Percentiles rank a stretch among this genome's conserved stretches.
Evolutionary conservation across 92 coral and sea anemone species (phyloP).

Genomic region (Phenganax subtilis): DNA sequence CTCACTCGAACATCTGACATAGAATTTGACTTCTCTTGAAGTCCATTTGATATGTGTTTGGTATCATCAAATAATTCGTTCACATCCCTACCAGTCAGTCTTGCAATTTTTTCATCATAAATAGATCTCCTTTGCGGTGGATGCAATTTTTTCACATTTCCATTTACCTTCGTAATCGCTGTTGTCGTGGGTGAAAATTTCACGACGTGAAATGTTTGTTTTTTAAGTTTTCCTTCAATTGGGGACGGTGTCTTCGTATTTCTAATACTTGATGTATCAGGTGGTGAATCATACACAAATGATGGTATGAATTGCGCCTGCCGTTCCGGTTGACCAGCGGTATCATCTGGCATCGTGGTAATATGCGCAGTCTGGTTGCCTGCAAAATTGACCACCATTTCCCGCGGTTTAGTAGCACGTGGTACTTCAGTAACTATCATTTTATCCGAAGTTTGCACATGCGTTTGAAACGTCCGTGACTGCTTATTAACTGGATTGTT

Average conservation of each 20-base stretch:
- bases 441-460: not conserved
- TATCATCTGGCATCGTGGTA: constrained; percentile 24
- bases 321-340: not conserved
- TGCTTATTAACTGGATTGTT: constrained; percentile 4
- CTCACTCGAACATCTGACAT: constrained; percentile 20
- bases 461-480: constrained; percentile 9
- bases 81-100: not conserved
- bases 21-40: not conserved
- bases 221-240: not conserved
- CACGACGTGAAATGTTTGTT: not conserved
- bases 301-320: constrained; percentile 24
- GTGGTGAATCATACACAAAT: not conserved
- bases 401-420: constrained; percentile 19
- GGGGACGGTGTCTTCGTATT: not conserved
- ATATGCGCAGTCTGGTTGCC: constrained; percentile 30
- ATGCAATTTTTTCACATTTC: not conserved
- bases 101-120: constrained; percentile 16
- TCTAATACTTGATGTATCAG: not conserved
- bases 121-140: constrained; percentile 1
- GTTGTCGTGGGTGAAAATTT: not conserved
- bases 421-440: constrained; percentile 5
- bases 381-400: constrained; percentile 32
- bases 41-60: not conserved
- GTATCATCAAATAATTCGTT: not conserved
- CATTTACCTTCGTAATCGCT: not conserved